phyloP scores from a whole-genome alignment of 2,888 invertebrate genomes.

The Erebia epiphron region DNA sequence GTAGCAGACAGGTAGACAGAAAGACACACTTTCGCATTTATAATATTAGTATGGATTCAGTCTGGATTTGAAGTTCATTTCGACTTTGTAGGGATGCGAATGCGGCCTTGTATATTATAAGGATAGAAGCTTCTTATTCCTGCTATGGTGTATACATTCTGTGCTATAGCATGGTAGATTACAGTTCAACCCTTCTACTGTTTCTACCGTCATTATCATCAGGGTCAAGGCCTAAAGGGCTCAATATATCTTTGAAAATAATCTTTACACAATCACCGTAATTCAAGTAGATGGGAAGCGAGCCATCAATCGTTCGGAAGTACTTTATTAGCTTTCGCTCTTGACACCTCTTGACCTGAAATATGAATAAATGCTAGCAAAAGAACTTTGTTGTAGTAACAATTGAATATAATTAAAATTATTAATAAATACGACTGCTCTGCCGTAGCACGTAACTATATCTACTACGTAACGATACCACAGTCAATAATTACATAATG shows the following conservation, averaged over 20 bases:
- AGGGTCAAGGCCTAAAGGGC: background rate
- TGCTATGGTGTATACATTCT: background rate
- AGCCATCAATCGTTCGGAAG: conserved; percentile 25
- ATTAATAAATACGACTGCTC: no score
- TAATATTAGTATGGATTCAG: no score
- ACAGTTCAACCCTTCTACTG: background rate
- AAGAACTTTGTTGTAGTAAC: background rate
- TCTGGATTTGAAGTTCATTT: no score
- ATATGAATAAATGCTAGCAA: background rate
- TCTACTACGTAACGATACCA: no score
- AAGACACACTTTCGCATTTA: no score
- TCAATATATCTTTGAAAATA: conserved; percentile 13
- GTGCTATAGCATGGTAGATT: background rate
- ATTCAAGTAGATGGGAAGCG: conserved; percentile 20
- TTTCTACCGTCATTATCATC: background rate
- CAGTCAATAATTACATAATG: no score
- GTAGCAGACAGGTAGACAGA: no score
- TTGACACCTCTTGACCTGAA: conserved; percentile 20
- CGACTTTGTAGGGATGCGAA: no score
- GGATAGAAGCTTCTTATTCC: no score
- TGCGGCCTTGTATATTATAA: no score
- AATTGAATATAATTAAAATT: no score
- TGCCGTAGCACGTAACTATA: no score
- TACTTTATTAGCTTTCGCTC: conserved; percentile 25
- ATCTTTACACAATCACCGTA: conserved; percentile 19